phyloP scores from a whole-genome alignment of 2,113 vertebrate genomes.

The Hirundichthys speculiger region DNA sequence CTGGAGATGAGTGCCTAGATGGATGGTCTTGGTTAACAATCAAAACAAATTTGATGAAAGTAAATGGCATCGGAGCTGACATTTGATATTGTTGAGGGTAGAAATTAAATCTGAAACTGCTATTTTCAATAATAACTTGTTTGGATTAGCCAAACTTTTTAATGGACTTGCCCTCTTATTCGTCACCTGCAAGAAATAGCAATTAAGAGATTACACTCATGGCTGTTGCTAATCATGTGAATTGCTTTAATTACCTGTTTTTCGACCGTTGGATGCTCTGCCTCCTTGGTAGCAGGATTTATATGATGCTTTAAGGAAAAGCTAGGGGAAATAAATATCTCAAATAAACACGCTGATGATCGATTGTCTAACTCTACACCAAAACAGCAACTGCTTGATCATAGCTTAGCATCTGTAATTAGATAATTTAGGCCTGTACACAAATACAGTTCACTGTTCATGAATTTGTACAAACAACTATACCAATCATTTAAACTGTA shows the following conservation, averaged over 20 bases:
- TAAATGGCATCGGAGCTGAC: constrained; percentile 70
- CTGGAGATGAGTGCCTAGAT: constrained; percentile 79
- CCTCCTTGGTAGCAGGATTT: neutral
- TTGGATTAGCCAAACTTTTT: constrained; percentile 14
- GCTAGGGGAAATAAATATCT: constrained; percentile 3
- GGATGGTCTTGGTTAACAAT: constrained; percentile 79
- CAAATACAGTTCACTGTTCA: too few relatives aligned
- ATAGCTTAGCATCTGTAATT: neutral
- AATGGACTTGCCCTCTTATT: constrained; percentile 9
- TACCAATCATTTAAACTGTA: too few relatives aligned
- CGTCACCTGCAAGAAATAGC: constrained; percentile 25
- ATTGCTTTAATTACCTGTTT: constrained; percentile 52
- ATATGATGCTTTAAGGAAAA: constrained; percentile 12
- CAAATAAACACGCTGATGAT: constrained; percentile 7
- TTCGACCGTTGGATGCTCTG: constrained; percentile 3
- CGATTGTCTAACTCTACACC: neutral
- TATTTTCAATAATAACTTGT: constrained; percentile 18
- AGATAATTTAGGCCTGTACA: too few relatives aligned
- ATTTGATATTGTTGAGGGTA: constrained; percentile 58
- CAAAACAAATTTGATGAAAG: constrained; percentile 66
- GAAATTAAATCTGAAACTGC: constrained; percentile 22
- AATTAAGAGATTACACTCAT: constrained; percentile 34
- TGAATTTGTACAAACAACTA: too few relatives aligned
- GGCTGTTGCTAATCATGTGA: constrained; percentile 34
- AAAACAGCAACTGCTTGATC: neutral